These are phyloP conservation scores for Alethe castanea DNA, from an alignment of 2,113 vertebrate genomes.

Conservation along the genomic window DNA sequence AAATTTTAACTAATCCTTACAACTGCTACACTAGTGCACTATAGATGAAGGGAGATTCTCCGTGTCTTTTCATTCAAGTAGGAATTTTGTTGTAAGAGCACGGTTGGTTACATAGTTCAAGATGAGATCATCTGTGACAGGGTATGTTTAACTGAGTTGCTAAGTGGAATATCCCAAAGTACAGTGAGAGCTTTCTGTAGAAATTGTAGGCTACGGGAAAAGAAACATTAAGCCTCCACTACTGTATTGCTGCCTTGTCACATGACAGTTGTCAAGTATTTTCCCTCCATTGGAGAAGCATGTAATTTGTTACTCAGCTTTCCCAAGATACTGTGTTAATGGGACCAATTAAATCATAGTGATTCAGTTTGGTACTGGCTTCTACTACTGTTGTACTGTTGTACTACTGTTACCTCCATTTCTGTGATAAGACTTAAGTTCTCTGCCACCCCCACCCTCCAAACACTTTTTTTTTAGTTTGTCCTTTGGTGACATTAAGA, in stretches of 20 bases:
- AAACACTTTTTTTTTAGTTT: neutral
- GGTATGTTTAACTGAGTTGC: neutral
- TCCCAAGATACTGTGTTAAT: neutral
- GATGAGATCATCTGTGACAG: neutral
- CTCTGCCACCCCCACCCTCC: neutral
- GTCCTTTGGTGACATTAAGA: neutral
- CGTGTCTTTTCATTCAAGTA: neutral
- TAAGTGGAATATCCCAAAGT: neutral
- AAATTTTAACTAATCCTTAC: neutral
- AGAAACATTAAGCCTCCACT: neutral
- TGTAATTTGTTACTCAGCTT: neutral
- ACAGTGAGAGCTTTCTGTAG: neutral
- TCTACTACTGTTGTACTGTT: too few species aligned
- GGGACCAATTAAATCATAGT: neutral
- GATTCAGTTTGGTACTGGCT: neutral
- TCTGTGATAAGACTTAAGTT: neutral
- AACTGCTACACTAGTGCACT: neutral
- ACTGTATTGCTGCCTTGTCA: neutral
- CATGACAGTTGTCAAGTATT: neutral
- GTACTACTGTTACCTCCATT: neutral
- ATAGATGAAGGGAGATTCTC: neutral
- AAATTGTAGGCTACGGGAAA: neutral
- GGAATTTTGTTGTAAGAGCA: neutral
- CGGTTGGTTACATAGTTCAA: neutral
- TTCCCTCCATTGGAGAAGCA: accelerated